phyloP scores from a whole-genome alignment of 2,113 vertebrate species.

The Siniperca knerii region DNA sequence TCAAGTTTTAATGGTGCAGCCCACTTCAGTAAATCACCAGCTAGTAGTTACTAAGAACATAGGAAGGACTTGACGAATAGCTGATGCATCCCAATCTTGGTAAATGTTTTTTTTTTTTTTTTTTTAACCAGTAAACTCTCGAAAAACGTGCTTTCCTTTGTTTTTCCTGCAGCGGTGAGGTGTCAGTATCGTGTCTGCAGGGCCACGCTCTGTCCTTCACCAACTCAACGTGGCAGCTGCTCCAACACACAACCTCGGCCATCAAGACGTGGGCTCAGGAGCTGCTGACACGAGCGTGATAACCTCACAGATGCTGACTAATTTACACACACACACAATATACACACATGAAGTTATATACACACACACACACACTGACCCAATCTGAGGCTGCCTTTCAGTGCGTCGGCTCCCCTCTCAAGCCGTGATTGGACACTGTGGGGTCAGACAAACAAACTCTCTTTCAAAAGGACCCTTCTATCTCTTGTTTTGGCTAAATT shows the following conservation, averaged over 20 bases:
- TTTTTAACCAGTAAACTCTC: neutral
- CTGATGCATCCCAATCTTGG: neutral
- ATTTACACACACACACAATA: conserved; percentile 12
- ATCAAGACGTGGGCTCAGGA: conserved; percentile 90
- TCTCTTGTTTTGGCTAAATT: conserved; percentile 48
- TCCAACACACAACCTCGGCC: conserved; percentile 88
- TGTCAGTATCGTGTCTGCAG: conserved; percentile 88
- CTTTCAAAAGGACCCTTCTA: conserved; percentile 44
- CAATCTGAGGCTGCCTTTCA: conserved; percentile 56
- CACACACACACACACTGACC: conserved; percentile 31
- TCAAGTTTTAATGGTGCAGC: neutral
- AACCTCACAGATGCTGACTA: neutral
- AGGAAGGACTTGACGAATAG: neutral
- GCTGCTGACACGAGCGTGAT: conserved; percentile 86
- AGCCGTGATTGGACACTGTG: conserved; percentile 44
- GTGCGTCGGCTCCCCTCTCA: conserved; percentile 23
- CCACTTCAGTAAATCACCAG: neutral
- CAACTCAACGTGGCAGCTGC: conserved; percentile 89
- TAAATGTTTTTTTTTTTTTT: neutral
- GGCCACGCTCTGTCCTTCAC: conserved; percentile 86
- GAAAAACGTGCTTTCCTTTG: neutral
- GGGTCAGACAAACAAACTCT: conserved; percentile 40
- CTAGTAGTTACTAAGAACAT: neutral
- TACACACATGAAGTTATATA: conserved; percentile 18
- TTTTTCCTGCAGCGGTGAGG: conserved; percentile 85